Evolutionary conservation across 1,140 invertebrate species (phyloP).

Genomic region (Tetramorium alpestre): DNA sequence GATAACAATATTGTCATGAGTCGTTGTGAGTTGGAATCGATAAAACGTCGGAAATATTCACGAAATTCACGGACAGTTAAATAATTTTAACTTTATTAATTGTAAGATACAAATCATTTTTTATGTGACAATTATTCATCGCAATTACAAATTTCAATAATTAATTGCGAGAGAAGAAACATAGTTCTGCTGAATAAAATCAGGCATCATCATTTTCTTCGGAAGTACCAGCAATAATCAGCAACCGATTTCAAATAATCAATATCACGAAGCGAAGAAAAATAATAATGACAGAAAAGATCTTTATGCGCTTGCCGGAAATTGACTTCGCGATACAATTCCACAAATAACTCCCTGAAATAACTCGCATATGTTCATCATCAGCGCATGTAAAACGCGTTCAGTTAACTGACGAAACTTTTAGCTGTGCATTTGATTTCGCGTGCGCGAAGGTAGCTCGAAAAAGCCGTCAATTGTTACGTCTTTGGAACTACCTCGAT

Average conservation of each 20-base stretch:
- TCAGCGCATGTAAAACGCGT: background rate
- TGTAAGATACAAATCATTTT: background rate
- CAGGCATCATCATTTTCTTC: background rate
- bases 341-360: background rate
- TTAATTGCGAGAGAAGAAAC: background rate
- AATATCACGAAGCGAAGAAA: background rate
- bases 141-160: background rate
- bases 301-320: background rate
- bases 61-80: background rate
- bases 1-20: background rate
- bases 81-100: background rate
- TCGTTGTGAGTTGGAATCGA: background rate
- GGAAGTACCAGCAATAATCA: background rate
- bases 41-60: background rate
- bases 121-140: too few relatives aligned
- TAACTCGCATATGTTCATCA: background rate
- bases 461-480: conserved; percentile 49
- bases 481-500: background rate
- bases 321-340: background rate
- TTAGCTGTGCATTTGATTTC: conserved; percentile 2
- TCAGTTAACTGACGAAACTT: conserved; percentile 12
- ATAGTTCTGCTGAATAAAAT: background rate
- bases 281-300: background rate
- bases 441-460: background rate
- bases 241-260: background rate